Evolutionary conservation across 2,113 vertebrate genomes (phyloP).

Genomic region (Camelus dromedarius): DNA sequence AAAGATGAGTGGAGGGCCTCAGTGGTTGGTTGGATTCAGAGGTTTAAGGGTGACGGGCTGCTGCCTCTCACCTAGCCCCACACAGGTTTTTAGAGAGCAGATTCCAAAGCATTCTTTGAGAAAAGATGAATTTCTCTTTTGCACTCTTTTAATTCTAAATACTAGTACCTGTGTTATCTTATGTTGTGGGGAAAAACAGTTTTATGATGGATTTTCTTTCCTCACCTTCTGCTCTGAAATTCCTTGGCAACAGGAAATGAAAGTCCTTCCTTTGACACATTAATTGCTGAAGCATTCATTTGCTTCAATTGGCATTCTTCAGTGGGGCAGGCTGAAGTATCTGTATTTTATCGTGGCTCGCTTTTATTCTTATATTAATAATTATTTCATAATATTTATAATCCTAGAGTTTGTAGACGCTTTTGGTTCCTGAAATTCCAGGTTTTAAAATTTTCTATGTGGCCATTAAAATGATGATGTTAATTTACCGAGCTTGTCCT

Average conservation of each 20-base stretch:
- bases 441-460: neutral
- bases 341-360: neutral
- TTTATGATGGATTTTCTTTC: constrained; percentile 59
- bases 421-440: constrained; percentile 38
- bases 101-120: constrained; percentile 49
- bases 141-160: constrained; percentile 39
- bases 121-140: constrained; percentile 42
- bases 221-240: constrained; percentile 37
- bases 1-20: neutral
- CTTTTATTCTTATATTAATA: constrained; percentile 33
- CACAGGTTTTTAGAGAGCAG: neutral
- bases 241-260: neutral
- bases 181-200: neutral
- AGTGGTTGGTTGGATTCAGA: neutral
- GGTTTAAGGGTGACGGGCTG: neutral
- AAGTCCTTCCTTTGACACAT: constrained; percentile 33
- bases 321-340: neutral
- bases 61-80: neutral
- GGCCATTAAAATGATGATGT: neutral
- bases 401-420: constrained; percentile 25
- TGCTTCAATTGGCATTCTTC: constrained; percentile 20
- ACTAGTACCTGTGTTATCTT: constrained; percentile 8
- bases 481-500: neutral
- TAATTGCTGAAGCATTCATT: constrained; percentile 10
- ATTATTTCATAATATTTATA: constrained; percentile 57